These are phyloP conservation scores for Cecropterus lyciades DNA, from an alignment of 1,140 invertebrate genomes.

Conservation along the genomic window DNA sequence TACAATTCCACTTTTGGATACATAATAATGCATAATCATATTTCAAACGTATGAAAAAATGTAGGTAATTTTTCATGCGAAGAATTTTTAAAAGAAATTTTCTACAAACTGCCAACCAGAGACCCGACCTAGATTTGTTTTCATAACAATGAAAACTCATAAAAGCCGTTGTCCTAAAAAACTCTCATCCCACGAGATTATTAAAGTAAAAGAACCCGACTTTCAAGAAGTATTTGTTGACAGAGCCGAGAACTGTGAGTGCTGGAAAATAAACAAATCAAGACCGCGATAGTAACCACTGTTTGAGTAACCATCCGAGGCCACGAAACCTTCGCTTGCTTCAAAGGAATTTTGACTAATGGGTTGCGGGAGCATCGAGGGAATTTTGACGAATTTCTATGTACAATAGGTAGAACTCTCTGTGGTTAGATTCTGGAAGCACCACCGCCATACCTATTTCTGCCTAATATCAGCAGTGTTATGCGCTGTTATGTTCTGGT, in stretches of 20 bases:
- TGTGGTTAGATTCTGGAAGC: too few relatives aligned
- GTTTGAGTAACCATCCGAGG: too few relatives aligned
- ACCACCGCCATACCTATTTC: too few relatives aligned
- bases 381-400: too few relatives aligned
- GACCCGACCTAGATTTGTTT: slow-evolving; percentile 21
- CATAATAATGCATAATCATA: not conserved
- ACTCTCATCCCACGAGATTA: slow-evolving; percentile 13
- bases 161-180: slow-evolving; percentile 24
- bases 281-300: slow-evolving; percentile 3
- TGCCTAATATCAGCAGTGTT: too few relatives aligned
- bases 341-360: too few relatives aligned
- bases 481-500: too few relatives aligned
- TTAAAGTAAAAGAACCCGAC: slow-evolving; percentile 23
- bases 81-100: slow-evolving; percentile 4
- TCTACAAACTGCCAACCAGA: slow-evolving; percentile 14
- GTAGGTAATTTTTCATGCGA: not conserved
- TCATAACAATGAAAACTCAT: slow-evolving; percentile 33
- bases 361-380: too few relatives aligned
- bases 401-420: too few relatives aligned
- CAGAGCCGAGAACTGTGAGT: not conserved
- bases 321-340: too few relatives aligned
- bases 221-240: slow-evolving; percentile 24
- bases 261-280: slow-evolving; percentile 29
- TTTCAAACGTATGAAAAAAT: slow-evolving; percentile 1
- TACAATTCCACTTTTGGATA: too few relatives aligned